phyloP scores from a whole-genome alignment of 1,140 invertebrate species.

The Orchesella cincta region DNA sequence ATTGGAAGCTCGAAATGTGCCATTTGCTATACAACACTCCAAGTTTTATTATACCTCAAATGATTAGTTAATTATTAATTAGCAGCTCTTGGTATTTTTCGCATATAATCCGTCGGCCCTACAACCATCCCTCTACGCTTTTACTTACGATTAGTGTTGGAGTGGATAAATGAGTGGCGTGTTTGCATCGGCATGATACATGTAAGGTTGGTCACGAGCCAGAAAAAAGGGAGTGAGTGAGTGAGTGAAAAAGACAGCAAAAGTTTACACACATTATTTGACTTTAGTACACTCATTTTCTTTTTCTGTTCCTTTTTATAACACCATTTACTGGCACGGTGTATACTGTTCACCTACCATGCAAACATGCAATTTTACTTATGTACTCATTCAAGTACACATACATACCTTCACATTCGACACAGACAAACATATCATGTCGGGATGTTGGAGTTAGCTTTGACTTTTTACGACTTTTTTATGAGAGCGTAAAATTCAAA shows the following conservation, averaged over 20 bases:
- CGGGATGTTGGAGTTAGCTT: slow-evolving; percentile 13
- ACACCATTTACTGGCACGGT: neutral
- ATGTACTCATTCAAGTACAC: neutral
- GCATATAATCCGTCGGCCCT: neutral
- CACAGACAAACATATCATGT: neutral
- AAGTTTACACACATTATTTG: slow-evolving; percentile 1
- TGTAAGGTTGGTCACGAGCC: slow-evolving; percentile 3
- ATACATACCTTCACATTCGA: neutral
- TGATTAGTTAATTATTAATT: slow-evolving; percentile 22
- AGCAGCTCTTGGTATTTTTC: neutral
- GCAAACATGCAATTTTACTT: neutral
- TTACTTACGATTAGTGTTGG: neutral
- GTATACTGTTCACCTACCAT: neutral
- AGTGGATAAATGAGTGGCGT: neutral
- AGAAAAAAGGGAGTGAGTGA: slow-evolving; percentile 10
- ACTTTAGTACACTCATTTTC: slow-evolving; percentile 8
- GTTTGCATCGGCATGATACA: neutral
- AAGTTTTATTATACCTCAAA: slow-evolving; percentile 3
- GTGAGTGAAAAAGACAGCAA: neutral
- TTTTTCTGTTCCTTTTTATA: neutral
- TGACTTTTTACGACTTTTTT: slow-evolving; percentile 29
- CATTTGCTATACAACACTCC: neutral
- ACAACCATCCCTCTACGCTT: neutral
- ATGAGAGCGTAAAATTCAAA: slow-evolving; percentile 15
- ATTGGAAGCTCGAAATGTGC: neutral